Evolutionary conservation across 1,140 invertebrate genomes (phyloP), one percentile per base, ranked within the genome.

Genomic region (Formica exsecta): DNA sequence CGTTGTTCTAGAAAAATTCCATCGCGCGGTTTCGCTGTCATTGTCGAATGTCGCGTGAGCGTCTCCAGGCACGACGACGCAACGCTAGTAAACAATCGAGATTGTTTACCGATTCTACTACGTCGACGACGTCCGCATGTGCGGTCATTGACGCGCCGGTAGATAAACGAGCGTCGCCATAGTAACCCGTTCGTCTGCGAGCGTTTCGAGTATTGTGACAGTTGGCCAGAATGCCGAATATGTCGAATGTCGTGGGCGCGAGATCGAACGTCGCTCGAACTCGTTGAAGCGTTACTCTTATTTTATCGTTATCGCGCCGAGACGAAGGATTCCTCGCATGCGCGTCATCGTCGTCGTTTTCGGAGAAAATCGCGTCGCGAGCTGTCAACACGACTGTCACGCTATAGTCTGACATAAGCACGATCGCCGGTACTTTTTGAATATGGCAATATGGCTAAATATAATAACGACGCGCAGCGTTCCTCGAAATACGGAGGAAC

Each of bases 111-210:
- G 79, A 86, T 64, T 9, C 22, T 36, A 25, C 25, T 19, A 29
- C 38, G 13, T 59, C 73, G 11, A 81, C 68, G 59, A 61, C 59
- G 64, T 13, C 36, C 61, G 62, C 62, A 19, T 66, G 62, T 25
- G 61, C 38, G 73, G 36, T 87, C 81, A 59, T 85, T 84, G 81
- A 87, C 86, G 86, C 29, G 86, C 54, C 71, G 84, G 65, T 32
- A 41, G 59, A 87, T 86, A 86, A 86, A 87, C 74, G 66, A 86
- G 41, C 83, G 73, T 79, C 68, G 19, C 57, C 76, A 87, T 86
- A 75, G 84, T 6, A 87, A 87, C 86, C 57, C 44, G 57, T n/a
- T 70, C 64, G 83, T 77, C 54, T n/a, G 57, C 59, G 62, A 64
- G 41, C 19, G 19, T 80, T 71, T 64, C 76, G 48, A 57, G 76